phyloP scores from a whole-genome alignment of 2,113 vertebrate species.

The Nestor notabilis region DNA sequence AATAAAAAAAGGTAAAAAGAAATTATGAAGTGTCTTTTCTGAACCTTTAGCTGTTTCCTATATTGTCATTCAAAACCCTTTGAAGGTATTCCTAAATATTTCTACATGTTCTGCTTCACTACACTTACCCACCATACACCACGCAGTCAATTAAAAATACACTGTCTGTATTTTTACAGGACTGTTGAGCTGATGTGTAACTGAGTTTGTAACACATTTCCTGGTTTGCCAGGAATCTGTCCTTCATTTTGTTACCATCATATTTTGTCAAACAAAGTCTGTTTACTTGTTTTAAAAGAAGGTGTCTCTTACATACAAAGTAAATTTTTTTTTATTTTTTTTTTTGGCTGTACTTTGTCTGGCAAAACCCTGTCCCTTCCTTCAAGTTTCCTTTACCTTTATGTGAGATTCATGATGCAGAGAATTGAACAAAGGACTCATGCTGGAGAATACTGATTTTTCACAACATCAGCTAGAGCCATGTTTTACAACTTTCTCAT shows the following conservation, averaged over 20 bases:
- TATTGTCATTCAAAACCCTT: background rate
- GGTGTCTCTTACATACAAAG: background rate
- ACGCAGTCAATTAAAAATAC: background rate
- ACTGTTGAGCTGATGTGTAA: background rate
- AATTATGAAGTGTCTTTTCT: background rate
- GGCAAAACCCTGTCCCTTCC: background rate
- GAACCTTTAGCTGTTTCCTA: background rate
- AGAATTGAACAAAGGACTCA: background rate
- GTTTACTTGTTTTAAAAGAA: background rate
- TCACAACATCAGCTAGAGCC: background rate
- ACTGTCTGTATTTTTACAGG: background rate
- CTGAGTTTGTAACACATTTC: background rate
- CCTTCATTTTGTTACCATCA: background rate
- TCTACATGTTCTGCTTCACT: background rate
- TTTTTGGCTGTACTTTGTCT: background rate
- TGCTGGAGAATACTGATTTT: conserved; percentile 3
- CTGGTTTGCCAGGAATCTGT: background rate
- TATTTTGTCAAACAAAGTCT: background rate
- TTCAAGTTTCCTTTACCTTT: background rate
- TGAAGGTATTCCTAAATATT: background rate
- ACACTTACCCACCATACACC: background rate
- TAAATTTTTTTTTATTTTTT: background rate
- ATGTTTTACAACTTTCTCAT: conserved; percentile 16
- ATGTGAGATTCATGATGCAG: background rate
- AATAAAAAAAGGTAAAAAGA: background rate